Evolutionary conservation across 2,797 vertebrate genomes (phyloP).

Genomic region (Peromyscus eremicus): DNA sequence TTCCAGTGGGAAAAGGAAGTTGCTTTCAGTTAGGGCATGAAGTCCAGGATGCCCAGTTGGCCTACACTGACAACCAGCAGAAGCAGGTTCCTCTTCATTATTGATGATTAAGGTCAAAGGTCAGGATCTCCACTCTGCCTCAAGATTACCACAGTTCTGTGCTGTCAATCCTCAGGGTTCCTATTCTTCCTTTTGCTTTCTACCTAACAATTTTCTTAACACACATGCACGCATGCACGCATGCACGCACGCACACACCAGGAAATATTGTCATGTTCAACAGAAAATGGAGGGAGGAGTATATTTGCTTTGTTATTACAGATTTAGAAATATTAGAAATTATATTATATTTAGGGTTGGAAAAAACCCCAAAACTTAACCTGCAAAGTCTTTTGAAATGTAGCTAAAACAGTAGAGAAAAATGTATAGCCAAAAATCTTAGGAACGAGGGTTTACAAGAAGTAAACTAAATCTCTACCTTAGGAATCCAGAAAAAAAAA

Average conservation of each 20-base stretch:
- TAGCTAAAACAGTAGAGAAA: not conserved
- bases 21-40: not conserved
- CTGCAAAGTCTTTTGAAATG: not conserved
- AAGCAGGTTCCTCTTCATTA: not conserved
- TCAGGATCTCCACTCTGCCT: not conserved
- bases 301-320: not conserved
- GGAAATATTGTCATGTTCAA: constrained; percentile 5
- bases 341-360: constrained; percentile 2
- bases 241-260: not conserved
- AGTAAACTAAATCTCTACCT: not conserved
- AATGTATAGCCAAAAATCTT: not conserved
- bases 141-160: too few relatives aligned
- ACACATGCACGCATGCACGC: not conserved
- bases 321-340: constrained; percentile 37
- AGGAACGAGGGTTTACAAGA: not conserved
- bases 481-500: constrained; percentile 12
- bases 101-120: not conserved
- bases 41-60: not conserved
- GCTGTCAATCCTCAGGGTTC: not conserved
- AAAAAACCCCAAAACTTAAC: not conserved
- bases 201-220: not conserved
- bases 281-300: not conserved
- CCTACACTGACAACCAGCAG: not conserved
- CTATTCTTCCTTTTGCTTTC: not conserved
- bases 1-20: not conserved